Conservation (phyloP, 2,113 vertebrate genomes). For the Carassius carassius region DNA sequence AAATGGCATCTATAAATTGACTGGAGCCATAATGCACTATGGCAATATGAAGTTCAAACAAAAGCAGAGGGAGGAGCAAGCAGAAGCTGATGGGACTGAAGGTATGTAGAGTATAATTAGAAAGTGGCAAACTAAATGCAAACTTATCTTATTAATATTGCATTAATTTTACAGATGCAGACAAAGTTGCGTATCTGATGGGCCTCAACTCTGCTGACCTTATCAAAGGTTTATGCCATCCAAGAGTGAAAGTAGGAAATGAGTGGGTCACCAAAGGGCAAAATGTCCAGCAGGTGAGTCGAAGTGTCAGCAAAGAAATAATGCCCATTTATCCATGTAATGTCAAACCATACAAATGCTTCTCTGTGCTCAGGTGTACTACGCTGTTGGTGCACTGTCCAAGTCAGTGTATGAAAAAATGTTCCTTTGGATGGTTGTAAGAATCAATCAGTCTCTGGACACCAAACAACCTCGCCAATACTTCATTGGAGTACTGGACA, state of each 20-base stretch:
- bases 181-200: constrained; percentile 87
- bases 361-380: constrained; percentile 64
- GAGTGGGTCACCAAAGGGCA: constrained; percentile 92
- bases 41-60: constrained; percentile 83
- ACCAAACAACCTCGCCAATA: constrained; percentile 76
- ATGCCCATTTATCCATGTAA: not conserved
- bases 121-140: not conserved
- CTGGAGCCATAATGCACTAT: constrained; percentile 77
- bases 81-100: constrained; percentile 80
- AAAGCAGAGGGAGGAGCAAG: constrained; percentile 82
- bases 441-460: constrained; percentile 77
- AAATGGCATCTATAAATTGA: constrained; percentile 76
- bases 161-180: constrained; percentile 76
- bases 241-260: constrained; percentile 90
- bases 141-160: not conserved
- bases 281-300: constrained; percentile 84
- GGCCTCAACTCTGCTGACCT: constrained; percentile 89
- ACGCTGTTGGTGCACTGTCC: constrained; percentile 71
- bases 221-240: constrained; percentile 86
- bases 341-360: not conserved
- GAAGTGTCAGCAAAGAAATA: not conserved
- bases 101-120: constrained; percentile 57
- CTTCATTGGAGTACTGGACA: constrained; percentile 78
- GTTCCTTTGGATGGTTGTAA: constrained; percentile 80
- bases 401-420: constrained; percentile 80